Conservation (phyloP, 64 coral and sea anemone genomes). For the Astreopora myriophthalma region DNA sequence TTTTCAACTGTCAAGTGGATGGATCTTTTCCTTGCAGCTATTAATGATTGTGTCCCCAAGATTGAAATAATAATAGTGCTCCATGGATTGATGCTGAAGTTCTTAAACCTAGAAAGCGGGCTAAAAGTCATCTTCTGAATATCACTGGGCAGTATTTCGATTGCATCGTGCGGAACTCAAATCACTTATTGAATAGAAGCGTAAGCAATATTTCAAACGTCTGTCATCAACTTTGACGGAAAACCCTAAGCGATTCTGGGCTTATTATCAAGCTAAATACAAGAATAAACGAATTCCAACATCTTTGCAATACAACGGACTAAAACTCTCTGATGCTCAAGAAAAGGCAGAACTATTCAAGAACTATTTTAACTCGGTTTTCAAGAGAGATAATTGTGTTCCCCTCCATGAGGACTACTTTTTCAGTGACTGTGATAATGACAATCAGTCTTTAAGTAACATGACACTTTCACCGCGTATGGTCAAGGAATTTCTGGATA, state of each 20-base stretch:
- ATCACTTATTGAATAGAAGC: slow-evolving; percentile 45
- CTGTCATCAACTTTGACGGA: slow-evolving; percentile 6
- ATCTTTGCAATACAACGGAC: slow-evolving; percentile 18
- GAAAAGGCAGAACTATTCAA: slow-evolving; percentile 14
- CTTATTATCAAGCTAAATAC: slow-evolving; percentile 49
- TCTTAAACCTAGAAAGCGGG: not conserved
- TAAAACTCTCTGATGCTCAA: slow-evolving; percentile 26
- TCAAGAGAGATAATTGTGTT: slow-evolving; percentile 47
- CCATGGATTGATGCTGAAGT: slow-evolving; percentile 56
- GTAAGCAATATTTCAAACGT: not conserved
- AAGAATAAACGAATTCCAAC: slow-evolving; percentile 47
- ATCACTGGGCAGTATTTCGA: no score
- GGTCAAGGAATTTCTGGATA: slow-evolving; percentile 48
- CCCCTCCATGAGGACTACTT: slow-evolving; percentile 31
- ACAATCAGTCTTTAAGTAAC: slow-evolving; percentile 47
- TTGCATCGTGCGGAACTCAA: no score
- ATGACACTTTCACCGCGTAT: slow-evolving; percentile 33
- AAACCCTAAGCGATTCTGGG: slow-evolving; percentile 47
- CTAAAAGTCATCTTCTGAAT: no score
- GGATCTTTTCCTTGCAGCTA: no score
- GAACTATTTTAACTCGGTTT: no score
- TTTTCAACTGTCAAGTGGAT: no score
- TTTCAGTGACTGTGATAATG: slow-evolving; percentile 47
- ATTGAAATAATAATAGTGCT: slow-evolving; percentile 53
- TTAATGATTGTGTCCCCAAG: slow-evolving; percentile 43